Conservation (phyloP, 2,888 invertebrate genomes). For the Idaea straminata region DNA sequence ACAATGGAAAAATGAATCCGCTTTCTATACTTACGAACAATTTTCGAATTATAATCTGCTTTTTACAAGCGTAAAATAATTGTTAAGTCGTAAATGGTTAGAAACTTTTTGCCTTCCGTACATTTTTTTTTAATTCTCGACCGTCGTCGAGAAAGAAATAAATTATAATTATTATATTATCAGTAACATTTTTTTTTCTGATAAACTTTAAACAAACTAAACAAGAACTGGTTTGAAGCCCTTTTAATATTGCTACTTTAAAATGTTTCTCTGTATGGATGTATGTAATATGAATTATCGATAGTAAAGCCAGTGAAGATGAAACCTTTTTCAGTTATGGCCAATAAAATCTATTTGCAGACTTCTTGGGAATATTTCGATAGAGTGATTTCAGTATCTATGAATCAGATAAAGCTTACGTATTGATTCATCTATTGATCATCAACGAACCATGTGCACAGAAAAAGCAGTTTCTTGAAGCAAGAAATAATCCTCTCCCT, state of each 20-base stretch:
- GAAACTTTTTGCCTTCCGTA: too few species aligned
- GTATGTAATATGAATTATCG: not conserved
- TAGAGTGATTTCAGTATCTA: slow-evolving; percentile 16
- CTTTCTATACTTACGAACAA: not conserved
- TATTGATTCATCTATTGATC: too few species aligned
- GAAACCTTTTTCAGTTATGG: slow-evolving; percentile 13
- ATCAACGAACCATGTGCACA: too few species aligned
- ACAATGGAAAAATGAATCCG: not conserved
- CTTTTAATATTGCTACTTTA: not conserved
- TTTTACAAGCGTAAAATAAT: not conserved
- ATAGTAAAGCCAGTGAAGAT: not conserved
- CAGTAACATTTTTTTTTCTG: too few species aligned
- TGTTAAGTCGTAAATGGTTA: not conserved
- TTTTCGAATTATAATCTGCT: not conserved
- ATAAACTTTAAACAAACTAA: too few species aligned
- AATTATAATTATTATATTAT: too few species aligned
- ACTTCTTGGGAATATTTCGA: slow-evolving; percentile 23
- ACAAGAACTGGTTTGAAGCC: not conserved
- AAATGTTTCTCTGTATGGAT: not conserved
- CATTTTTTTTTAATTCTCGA: too few species aligned
- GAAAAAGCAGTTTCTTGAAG: too few species aligned
- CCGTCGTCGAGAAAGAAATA: too few species aligned
- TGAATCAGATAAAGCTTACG: not conserved
- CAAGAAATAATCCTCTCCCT: too few species aligned
- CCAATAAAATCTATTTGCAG: slow-evolving; percentile 23